Base-by-base conservation (phyloP, 2,113 vertebrate genomes). In the Onychostruthus taczanowskii region DNA sequence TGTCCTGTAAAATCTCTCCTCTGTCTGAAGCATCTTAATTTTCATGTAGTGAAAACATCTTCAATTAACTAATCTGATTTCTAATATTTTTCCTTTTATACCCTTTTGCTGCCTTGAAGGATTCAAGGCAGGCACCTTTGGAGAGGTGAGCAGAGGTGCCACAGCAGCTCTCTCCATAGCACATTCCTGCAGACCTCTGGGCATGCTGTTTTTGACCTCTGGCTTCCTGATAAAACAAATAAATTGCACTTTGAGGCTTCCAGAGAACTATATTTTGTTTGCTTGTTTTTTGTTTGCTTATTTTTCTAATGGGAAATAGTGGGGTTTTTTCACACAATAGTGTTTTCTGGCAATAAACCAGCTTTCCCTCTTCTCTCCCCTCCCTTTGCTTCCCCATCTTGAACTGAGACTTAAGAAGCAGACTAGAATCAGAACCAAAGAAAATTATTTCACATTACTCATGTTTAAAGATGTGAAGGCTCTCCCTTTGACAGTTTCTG, bases 221-320 rank as follows among this genome's bases (percentile, higher is more conserved):
- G 31, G 6, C 28, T 76, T 83, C 39, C 26, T 59, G 28, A 37
- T 50, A 88, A 78, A 67, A 66, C 7, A 74, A 70, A 62, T 21
- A 4, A 23, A 63, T 55, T 72, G 1, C 5, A 22, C 23, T 83
- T 92, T 67, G 10, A 75, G 16, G 4, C 26, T 89, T 87, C 26
- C 13, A 59, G 20, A 56, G 50, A 82, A 49, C 13, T 1, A 16
- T 28, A 31, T 35, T 35, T n/a, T 74, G 10, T 14, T 9, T n/a
- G 1, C 0, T 33, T 64, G 5, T 4, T 5, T 53, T 69, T 13
- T 13, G 31, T 4, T 44, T 70, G 3, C 31, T 46, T 37, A 10
- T 58, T 67, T 52, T 11, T 27, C 28, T 24, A 30, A 24, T 30
- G 26, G 11, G n/a, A 86, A 85, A 37, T 22, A 2, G 20, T 2